Conservation (phyloP, 1,140 invertebrate genomes). For the Hylaeus anthracinus region DNA sequence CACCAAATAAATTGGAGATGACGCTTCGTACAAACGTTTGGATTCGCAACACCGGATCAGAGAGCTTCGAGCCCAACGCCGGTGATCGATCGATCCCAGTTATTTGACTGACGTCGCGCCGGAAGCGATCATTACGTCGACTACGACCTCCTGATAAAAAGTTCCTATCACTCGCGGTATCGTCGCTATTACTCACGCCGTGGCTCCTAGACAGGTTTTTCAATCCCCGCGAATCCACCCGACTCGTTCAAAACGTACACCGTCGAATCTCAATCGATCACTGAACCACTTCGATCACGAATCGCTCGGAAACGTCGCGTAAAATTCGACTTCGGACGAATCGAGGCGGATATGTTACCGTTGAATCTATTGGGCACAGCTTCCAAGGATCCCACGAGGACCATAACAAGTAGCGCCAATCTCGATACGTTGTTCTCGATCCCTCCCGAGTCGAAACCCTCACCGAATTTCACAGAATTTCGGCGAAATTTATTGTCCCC, state of each 20-base stretch:
- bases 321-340: background rate
- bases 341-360: constrained; percentile 43
- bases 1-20: background rate
- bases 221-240: background rate
- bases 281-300: background rate
- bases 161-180: constrained; percentile 2
- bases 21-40: background rate
- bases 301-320: too few relatives aligned
- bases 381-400: constrained; percentile 50
- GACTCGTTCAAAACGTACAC: too few relatives aligned
- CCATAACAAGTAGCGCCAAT: constrained; percentile 23
- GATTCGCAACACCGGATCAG: background rate
- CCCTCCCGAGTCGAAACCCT: too few relatives aligned
- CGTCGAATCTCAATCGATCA: background rate
- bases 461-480: too few relatives aligned
- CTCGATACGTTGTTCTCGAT: constrained; percentile 34
- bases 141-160: background rate
- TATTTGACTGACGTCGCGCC: constrained; percentile 2
- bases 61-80: background rate
- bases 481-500: too few relatives aligned
- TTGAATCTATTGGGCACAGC: constrained; percentile 55
- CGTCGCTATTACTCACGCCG: background rate
- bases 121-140: background rate
- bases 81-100: background rate
- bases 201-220: background rate